Conservation (phyloP, 2,797 vertebrate species). For the Myripristis jacobus region DNA sequence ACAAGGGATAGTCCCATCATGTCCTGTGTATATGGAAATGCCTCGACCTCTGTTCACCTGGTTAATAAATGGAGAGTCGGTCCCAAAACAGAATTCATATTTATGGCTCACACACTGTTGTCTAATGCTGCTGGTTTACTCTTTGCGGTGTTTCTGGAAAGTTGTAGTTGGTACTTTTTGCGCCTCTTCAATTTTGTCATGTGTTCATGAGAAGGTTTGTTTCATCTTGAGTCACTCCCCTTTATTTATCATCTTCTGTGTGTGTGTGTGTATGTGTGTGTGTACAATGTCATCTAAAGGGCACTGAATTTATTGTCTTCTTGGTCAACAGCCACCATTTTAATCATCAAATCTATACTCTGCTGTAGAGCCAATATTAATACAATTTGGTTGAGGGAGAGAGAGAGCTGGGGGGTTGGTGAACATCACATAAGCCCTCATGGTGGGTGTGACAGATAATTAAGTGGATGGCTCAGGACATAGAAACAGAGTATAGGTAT, state of each 20-base stretch:
- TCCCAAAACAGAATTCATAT: no score
- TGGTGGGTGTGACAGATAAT: not conserved
- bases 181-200: not conserved
- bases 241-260: conserved; percentile 40
- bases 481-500: not conserved
- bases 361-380: conserved; percentile 35
- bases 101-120: no score
- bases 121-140: not conserved
- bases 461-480: not conserved
- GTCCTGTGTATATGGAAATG: no score
- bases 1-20: no score
- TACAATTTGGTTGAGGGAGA: conserved; percentile 11
- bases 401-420: conserved; percentile 2
- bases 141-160: not conserved
- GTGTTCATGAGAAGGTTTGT: conserved; percentile 15
- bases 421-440: not conserved
- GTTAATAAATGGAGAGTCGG: no score
- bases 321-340: conserved; percentile 35
- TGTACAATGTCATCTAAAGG: conserved; percentile 19
- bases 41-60: no score
- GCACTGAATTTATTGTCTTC: conserved; percentile 23
- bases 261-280: conserved; percentile 35
- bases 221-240: conserved; percentile 5
- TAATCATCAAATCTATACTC: conserved; percentile 45
- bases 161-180: conserved; percentile 6